Conservation (phyloP, 2,888 invertebrate genomes). For the Elegia similella region DNA sequence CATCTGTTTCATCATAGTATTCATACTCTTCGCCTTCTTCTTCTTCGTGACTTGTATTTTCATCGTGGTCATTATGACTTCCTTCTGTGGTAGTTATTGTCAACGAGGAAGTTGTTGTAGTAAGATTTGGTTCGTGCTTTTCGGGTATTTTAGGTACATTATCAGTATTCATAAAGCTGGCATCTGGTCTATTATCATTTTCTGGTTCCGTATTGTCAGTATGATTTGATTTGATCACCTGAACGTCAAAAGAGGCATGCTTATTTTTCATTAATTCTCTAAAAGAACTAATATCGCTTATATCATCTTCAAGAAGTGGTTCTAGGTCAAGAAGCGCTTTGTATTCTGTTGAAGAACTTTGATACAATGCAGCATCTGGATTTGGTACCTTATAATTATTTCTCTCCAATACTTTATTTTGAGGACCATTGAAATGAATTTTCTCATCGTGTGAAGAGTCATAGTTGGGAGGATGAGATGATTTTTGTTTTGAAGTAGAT, state of each 20-base stretch:
- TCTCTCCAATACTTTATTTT: constrained; percentile 41
- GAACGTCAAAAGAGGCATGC: constrained; percentile 73
- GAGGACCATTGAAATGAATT: constrained; percentile 36
- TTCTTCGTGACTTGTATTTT: constrained; percentile 47
- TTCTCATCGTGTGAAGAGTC: constrained; percentile 46
- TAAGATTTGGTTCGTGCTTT: constrained; percentile 33
- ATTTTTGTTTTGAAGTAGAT: constrained; percentile 59
- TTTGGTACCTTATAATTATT: constrained; percentile 43
- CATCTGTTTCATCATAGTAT: constrained; percentile 68
- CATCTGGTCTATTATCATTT: constrained; percentile 69
- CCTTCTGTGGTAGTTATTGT: constrained; percentile 37
- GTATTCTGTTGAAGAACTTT: constrained; percentile 68
- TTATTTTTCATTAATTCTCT: constrained; percentile 74
- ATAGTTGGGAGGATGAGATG: constrained; percentile 50
- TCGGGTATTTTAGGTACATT: constrained; percentile 50
- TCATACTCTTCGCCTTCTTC: constrained; percentile 65
- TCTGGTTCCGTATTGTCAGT: constrained; percentile 37
- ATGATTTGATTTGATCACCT: constrained; percentile 76
- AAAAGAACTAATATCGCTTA: constrained; percentile 73
- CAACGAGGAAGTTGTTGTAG: constrained; percentile 21
- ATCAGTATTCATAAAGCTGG: constrained; percentile 65
- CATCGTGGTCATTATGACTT: constrained; percentile 37
- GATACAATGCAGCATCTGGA: constrained; percentile 43
- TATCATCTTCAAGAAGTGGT: constrained; percentile 81
- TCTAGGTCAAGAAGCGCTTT: constrained; percentile 79